Evolutionary conservation across 2,888 invertebrate species (phyloP).

Genomic region (Antitype chi): DNA sequence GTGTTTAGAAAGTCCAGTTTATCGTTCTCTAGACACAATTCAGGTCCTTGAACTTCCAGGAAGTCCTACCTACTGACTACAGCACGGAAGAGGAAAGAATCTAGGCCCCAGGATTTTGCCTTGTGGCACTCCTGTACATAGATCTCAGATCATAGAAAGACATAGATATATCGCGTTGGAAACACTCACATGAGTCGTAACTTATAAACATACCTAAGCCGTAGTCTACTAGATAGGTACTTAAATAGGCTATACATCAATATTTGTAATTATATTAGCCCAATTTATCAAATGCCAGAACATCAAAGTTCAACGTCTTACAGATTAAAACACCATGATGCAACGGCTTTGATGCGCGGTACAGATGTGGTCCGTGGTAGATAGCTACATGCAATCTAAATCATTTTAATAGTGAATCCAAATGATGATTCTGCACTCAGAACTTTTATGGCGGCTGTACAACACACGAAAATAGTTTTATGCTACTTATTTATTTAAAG

Average conservation of each 20-base stretch:
- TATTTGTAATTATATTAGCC: slow-evolving; percentile 40
- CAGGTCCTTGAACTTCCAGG: not conserved
- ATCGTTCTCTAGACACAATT: not conserved
- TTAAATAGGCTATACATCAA: slow-evolving; percentile 3
- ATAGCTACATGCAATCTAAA: slow-evolving; percentile 51
- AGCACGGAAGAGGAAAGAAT: not conserved
- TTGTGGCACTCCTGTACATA: slow-evolving; percentile 9
- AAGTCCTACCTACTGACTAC: not conserved
- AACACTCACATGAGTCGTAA: not conserved
- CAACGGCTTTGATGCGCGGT: slow-evolving; percentile 71
- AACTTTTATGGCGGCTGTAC: slow-evolving; percentile 19
- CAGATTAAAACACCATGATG: slow-evolving; percentile 64
- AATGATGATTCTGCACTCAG: slow-evolving; percentile 44
- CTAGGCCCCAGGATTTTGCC: not conserved
- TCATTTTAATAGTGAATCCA: slow-evolving; percentile 61
- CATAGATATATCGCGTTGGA: not conserved
- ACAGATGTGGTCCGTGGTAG: slow-evolving; percentile 69
- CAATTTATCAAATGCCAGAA: slow-evolving; percentile 66
- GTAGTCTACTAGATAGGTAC: not conserved
- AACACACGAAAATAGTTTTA: slow-evolving; percentile 27
- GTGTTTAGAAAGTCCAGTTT: not conserved
- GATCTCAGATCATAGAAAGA: no score
- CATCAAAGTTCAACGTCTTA: slow-evolving; percentile 70
- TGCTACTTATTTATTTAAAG: slow-evolving; percentile 14
- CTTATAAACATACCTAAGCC: not conserved